phyloP scores from a whole-genome alignment of 1,140 invertebrate genomes.

The Notospermus geniculatus region DNA sequence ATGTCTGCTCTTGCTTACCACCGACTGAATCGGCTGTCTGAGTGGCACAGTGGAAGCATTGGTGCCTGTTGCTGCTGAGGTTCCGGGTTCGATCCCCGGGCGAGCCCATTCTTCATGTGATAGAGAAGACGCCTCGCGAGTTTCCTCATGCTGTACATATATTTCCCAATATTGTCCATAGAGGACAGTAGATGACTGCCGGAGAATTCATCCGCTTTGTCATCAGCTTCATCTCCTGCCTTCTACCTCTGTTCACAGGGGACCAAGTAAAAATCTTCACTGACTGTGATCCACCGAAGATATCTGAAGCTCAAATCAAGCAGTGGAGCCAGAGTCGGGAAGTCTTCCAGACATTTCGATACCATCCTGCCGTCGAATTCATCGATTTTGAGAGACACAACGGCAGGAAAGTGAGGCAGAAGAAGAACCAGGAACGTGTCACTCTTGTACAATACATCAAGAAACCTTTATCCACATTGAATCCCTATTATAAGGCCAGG shows the following conservation, averaged over 20 bases:
- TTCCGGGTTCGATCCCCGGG: too few relatives aligned
- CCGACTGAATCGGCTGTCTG: too few relatives aligned
- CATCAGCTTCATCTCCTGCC: not conserved
- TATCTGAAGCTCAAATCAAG: not conserved
- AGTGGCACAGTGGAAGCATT: too few relatives aligned
- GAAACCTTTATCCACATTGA: not conserved
- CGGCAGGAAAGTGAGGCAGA: not conserved
- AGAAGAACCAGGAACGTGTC: not conserved
- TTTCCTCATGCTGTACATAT: too few relatives aligned
- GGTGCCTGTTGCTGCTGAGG: too few relatives aligned
- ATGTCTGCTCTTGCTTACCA: too few relatives aligned
- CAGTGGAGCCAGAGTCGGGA: not conserved
- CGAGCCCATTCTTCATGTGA: too few relatives aligned
- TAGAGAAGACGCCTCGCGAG: too few relatives aligned
- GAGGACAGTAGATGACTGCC: too few relatives aligned
- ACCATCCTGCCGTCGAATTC: not conserved
- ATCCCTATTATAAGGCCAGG: not conserved
- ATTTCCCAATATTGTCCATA: too few relatives aligned
- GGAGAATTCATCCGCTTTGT: too few relatives aligned
- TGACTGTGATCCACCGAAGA: not conserved
- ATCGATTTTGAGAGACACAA: not conserved
- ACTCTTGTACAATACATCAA: not conserved
- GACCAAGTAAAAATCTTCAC: not conserved
- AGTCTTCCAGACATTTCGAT: not conserved
- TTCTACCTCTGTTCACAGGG: not conserved